Conservation (phyloP, 2,113 vertebrate species). For the Maylandia zebra region DNA sequence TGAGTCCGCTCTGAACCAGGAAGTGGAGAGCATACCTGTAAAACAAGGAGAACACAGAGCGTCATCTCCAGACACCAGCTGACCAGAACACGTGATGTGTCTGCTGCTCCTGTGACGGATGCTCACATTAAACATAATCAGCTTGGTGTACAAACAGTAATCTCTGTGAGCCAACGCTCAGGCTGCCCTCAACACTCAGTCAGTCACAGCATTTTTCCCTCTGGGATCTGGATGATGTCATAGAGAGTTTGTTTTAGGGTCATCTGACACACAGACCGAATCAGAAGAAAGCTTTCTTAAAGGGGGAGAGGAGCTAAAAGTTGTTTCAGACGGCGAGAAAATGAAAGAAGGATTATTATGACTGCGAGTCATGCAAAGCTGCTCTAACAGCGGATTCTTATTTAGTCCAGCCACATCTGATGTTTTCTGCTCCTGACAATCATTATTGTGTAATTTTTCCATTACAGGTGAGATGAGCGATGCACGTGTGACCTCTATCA, state of each 20-base stretch:
- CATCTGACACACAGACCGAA: not conserved
- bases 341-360: not conserved
- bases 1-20: constrained; percentile 89
- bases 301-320: not conserved
- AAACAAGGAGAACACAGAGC: not conserved
- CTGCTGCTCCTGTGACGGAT: not conserved
- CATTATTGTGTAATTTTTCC: not conserved
- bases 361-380: not conserved
- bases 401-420: not conserved
- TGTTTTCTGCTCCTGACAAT: not conserved
- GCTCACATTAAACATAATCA: not conserved
- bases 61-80: not conserved
- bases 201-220: not conserved
- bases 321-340: not conserved
- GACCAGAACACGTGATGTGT: not conserved
- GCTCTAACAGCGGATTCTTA: not conserved
- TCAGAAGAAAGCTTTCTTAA: not conserved
- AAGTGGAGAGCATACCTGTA: constrained; percentile 94
- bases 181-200: not conserved
- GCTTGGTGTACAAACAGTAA: not conserved
- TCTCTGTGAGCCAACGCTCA: not conserved
- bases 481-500: not conserved
- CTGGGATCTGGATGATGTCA: not conserved
- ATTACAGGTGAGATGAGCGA: not conserved
- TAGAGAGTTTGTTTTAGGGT: not conserved